These are phyloP conservation scores for Leiothrix lutea DNA, from an alignment of 2,113 vertebrate species.

Conservation along the genomic window DNA sequence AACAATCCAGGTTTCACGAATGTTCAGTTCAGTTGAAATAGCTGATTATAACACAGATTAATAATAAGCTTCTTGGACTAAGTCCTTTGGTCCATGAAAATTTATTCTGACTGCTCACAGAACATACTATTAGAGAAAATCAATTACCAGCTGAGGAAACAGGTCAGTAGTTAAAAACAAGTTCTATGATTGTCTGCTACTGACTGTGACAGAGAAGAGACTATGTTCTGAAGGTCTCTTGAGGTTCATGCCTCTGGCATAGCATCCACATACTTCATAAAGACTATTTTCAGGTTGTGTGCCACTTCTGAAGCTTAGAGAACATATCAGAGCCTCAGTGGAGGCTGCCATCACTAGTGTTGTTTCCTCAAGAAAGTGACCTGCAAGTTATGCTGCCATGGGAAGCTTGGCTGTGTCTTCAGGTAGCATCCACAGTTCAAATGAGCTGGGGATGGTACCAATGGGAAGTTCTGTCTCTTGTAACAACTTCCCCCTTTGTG, in stretches of 20 bases:
- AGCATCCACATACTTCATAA: background rate
- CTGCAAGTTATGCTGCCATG: fast-evolving
- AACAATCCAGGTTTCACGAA: background rate
- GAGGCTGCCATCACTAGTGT: background rate
- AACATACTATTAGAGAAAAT: background rate
- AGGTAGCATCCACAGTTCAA: background rate
- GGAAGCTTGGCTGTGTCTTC: background rate
- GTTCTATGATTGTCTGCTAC: background rate
- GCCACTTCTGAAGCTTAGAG: background rate
- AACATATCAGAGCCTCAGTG: background rate
- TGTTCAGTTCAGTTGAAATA: background rate
- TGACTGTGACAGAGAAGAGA: background rate
- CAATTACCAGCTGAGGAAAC: background rate
- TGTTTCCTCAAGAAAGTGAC: background rate
- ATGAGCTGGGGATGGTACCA: background rate
- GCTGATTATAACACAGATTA: background rate
- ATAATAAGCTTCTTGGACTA: background rate
- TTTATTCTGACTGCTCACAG: background rate
- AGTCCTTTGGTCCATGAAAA: background rate
- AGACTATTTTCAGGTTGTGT: background rate
- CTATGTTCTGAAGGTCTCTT: background rate
- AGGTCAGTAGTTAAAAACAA: background rate
- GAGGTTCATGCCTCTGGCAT: background rate
- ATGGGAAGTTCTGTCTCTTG: background rate
- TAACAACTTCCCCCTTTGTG: background rate